These are phyloP conservation scores for Nemopilema nomurai DNA, from an alignment of 30 jellyfish, hydroid and myxozoan species.

Conservation along the genomic window DNA sequence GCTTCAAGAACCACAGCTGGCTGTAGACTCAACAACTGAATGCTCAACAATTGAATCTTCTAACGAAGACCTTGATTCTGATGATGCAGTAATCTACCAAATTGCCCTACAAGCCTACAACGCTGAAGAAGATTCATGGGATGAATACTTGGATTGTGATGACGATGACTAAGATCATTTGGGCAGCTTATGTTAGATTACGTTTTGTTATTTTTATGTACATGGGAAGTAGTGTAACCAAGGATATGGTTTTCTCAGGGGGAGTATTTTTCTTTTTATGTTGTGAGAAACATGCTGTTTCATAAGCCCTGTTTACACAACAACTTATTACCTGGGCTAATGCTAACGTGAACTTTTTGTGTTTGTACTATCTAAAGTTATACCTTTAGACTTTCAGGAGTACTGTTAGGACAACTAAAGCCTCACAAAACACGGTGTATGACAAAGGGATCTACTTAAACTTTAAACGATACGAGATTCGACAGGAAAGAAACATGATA, in stretches of 20 bases:
- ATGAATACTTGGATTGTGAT: constrained; percentile 8
- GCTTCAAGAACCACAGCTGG: constrained; percentile 6
- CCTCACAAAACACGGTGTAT: background rate
- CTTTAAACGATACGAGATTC: background rate
- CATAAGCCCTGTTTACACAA: background rate
- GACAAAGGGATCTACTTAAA: background rate
- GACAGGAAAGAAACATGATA: background rate
- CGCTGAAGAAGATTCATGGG: constrained; percentile 17
- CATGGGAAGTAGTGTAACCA: background rate
- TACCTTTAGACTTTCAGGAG: background rate
- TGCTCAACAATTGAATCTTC: background rate
- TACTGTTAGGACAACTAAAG: background rate
- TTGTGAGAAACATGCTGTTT: background rate
- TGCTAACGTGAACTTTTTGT: background rate
- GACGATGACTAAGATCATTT: background rate
- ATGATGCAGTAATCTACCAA: constrained; percentile 11
- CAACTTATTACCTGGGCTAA: background rate
- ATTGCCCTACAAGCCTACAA: constrained; percentile 14
- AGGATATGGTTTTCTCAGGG: background rate
- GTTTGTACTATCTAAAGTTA: background rate
- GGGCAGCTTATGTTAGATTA: background rate
- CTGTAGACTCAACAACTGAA: background rate
- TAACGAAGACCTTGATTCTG: constrained; percentile 1
- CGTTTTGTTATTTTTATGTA: background rate
- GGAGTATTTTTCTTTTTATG: background rate